Base-by-base conservation (phyloP, 2,888 invertebrate genomes). In the Volucella bombylans region DNA sequence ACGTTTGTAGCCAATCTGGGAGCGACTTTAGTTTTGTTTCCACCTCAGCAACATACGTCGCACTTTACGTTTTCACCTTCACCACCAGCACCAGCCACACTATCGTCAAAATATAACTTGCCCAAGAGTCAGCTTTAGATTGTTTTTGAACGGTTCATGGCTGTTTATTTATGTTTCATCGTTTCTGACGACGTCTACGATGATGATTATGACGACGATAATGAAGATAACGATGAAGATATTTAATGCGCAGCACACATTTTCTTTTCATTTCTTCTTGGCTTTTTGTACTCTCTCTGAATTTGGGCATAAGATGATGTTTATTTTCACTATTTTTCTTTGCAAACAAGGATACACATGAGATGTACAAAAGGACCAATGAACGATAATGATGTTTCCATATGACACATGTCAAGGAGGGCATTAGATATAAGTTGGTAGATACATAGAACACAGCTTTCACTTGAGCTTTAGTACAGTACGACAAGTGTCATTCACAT, bases 141-240 rank as follows among this genome's bases (percentile, higher is more conserved):
- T 82, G 72, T 82, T 82, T 68, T 14, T 73, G 54, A 31, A 31
- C 45, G 78, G 82, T 82, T 82, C 82, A 82, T 72, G 82, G 82
- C 82, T 82, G 78, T 78, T 78, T 82, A 78, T 78, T 82, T 67
- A 72, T 62, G 68, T 49, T 62, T 10, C 62, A 12, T 41, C 52
- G 31, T 31, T 31, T 31, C 31, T 31, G 31, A 31, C 31, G 6
- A 31, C 31, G 31, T 6, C 31, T 31, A 31, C 31, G 31, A 31
- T 59, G 50, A 49, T 49, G 49, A 62, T 15, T n/a, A 49, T 23
- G 18, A 12, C 15, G 57, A 43, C 43, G 9, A 41, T 47, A 1
- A 10, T 49, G 72, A 64, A 49, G 73, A 67, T 54, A 57, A 62
- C 15, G 78, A 73, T 67, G 72, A 68, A 49, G 72, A 72, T 77